These are phyloP conservation scores for Columba livia DNA, from an alignment of 2,113 vertebrate genomes.

Conservation along the genomic window DNA sequence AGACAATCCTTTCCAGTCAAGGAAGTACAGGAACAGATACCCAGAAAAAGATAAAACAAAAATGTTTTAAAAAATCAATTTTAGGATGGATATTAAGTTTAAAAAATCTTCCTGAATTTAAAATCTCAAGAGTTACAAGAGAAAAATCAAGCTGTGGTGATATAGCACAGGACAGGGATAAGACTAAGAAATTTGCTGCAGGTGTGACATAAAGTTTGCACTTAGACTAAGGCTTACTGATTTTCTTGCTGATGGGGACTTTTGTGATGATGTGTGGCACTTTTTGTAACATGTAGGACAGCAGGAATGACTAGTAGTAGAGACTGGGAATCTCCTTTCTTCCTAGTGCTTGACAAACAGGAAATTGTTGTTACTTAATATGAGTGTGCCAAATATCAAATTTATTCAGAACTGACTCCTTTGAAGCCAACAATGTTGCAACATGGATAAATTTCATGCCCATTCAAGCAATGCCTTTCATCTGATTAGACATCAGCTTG, in stretches of 20 bases:
- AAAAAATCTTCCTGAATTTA: background rate
- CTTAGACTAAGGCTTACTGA: background rate
- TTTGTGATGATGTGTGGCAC: background rate
- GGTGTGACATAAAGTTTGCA: background rate
- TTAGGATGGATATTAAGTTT: background rate
- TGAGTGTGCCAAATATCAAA: background rate
- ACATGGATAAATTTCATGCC: background rate
- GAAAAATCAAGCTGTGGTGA: background rate
- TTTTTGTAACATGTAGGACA: background rate
- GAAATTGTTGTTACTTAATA: background rate
- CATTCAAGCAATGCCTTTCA: background rate
- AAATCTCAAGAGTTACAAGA: background rate
- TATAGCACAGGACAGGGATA: background rate
- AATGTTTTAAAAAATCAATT: background rate
- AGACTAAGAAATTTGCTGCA: background rate
- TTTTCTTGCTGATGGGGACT: background rate
- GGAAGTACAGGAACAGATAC: background rate
- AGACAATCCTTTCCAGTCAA: background rate
- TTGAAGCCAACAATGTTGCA: background rate
- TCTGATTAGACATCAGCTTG: background rate
- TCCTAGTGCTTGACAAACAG: background rate
- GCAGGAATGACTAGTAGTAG: background rate
- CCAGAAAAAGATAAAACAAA: background rate
- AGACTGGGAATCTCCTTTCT: background rate
- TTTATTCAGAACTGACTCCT: background rate